A percentile compares a stretch with the other conserved stretches of the same genome.
These are phyloP conservation scores for Syndactyla subalaris DNA, from an alignment of 2,797 vertebrate species.

Conservation along the genomic window DNA sequence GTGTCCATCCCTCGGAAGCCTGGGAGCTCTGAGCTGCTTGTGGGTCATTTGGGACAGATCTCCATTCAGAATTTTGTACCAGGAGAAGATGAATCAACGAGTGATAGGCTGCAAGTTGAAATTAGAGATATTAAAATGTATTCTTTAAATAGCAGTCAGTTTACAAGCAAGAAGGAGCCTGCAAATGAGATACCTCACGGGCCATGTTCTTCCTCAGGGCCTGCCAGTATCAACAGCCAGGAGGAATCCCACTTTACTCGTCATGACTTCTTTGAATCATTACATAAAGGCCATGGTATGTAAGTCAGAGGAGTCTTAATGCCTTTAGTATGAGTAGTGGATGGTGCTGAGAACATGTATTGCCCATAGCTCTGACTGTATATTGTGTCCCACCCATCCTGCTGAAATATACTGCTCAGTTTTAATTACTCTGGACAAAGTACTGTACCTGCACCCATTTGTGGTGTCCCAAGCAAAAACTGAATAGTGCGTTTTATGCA, in stretches of 20 bases:
- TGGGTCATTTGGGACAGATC: conserved; percentile 95
- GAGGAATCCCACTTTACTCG: conserved; percentile 92
- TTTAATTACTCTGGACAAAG: neutral
- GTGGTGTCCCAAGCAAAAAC: neutral
- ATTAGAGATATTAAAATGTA: conserved; percentile 96
- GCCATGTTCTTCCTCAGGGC: conserved; percentile 33
- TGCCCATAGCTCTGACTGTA: neutral
- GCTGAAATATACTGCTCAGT: neutral
- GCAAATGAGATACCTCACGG: conserved; percentile 28
- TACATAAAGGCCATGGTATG: conserved; percentile 91
- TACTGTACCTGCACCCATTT: neutral
- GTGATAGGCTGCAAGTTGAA: conserved; percentile 89
- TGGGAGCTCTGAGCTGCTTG: conserved; percentile 91
- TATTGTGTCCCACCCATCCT: neutral
- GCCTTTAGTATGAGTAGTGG: neutral
- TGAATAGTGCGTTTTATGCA: neutral
- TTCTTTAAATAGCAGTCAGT: conserved; percentile 88
- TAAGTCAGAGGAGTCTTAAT: neutral
- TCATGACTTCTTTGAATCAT: conserved; percentile 93
- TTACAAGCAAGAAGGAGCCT: conserved; percentile 77
- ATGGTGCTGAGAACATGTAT: neutral
- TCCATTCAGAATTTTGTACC: conserved; percentile 91
- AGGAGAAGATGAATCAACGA: conserved; percentile 83
- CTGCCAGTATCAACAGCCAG: conserved; percentile 71
- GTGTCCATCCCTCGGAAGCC: conserved; percentile 94